phyloP scores from a whole-genome alignment of 2,888 invertebrate genomes.

The Drosophila gaucha region DNA sequence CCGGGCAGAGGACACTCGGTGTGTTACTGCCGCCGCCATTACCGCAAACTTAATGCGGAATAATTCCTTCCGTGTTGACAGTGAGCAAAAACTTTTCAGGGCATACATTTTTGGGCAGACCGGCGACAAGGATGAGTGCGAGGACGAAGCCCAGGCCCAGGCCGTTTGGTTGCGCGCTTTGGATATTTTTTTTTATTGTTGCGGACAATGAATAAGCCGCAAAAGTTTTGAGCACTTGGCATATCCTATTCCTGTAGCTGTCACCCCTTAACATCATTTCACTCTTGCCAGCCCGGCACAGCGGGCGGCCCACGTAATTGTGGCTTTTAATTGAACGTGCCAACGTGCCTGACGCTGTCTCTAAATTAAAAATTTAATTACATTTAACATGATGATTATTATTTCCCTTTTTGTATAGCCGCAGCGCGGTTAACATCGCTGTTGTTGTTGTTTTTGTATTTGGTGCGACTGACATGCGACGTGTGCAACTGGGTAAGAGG shows the following conservation, averaged over 20 bases:
- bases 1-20: conserved; percentile 42
- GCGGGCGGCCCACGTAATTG: conserved; percentile 70
- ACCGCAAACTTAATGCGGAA: conserved; percentile 82
- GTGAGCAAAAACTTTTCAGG: conserved; percentile 74
- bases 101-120: conserved; percentile 62
- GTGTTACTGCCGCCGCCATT: conserved; percentile 73
- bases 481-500: conserved; percentile 9
- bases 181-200: conserved; percentile 58
- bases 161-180: conserved; percentile 27
- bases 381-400: conserved; percentile 73
- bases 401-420: conserved; percentile 26
- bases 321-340: conserved; percentile 76
- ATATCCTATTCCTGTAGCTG: conserved; percentile 72
- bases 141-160: conserved; percentile 2
- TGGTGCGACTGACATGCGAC: conserved; percentile 31
- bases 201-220: conserved; percentile 78
- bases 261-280: neutral
- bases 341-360: conserved; percentile 57
- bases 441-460: conserved; percentile 23
- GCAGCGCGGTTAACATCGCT: conserved; percentile 20
- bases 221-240: conserved; percentile 75
- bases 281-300: conserved; percentile 23
- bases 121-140: conserved; percentile 19
- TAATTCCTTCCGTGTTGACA: conserved; percentile 82
- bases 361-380: conserved; percentile 79